Evolutionary conservation across 2,797 vertebrate genomes (phyloP).

Genomic region (Brachyrhaphis roseni): DNA sequence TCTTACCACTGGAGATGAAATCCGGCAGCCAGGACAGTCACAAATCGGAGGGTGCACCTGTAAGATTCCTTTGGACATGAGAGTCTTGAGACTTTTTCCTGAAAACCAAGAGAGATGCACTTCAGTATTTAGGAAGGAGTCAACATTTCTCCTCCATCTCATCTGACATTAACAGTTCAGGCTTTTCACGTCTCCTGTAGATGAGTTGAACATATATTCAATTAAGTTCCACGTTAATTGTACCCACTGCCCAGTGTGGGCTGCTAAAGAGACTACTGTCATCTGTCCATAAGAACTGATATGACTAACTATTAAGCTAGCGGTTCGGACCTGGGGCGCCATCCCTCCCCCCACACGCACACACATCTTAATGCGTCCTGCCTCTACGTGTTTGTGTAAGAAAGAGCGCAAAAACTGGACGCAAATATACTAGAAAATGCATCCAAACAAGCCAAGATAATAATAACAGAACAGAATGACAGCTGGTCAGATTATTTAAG

Average conservation of each 20-base stretch:
- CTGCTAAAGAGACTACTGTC: conserved; percentile 54
- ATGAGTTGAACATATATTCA: conserved; percentile 11
- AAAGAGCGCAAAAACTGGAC: conserved; percentile 11
- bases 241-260: conserved; percentile 16
- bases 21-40: conserved; percentile 98
- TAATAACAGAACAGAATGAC: conserved; percentile 1
- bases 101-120: conserved; percentile 36
- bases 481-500: neutral
- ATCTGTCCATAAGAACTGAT: conserved; percentile 54
- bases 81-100: conserved; percentile 99
- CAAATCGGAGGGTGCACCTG: conserved; percentile 99
- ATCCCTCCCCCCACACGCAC: neutral
- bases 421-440: conserved; percentile 32
- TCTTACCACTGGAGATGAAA: conserved; percentile 99
- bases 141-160: conserved; percentile 20
- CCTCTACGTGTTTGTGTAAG: conserved; percentile 12
- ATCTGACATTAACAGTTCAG: conserved; percentile 4
- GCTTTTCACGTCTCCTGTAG: conserved; percentile 5
- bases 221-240: conserved; percentile 8
- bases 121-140: conserved; percentile 14
- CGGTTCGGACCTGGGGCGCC: conserved; percentile 55
- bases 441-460: conserved; percentile 25
- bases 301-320: conserved; percentile 61
- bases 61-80: conserved; percentile 99
- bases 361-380: neutral